Conservation (phyloP, 2,113 vertebrate species). For the Acrocephalus arundinaceus region DNA sequence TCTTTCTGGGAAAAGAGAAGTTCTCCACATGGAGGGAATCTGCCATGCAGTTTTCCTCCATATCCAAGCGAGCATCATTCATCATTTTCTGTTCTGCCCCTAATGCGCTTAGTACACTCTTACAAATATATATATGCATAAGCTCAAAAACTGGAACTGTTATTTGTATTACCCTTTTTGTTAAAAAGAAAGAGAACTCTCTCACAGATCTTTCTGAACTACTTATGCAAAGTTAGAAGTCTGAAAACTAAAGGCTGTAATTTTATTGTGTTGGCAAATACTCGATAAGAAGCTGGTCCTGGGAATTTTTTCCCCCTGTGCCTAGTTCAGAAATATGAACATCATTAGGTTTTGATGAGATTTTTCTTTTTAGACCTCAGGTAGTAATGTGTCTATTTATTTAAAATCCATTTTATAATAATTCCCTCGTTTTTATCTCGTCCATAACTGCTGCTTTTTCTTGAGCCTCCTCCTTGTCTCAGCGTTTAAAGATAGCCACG, state of each 20-base stretch:
- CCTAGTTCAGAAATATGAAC: not conserved
- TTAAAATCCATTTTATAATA: not conserved
- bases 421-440: not conserved
- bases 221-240: not conserved
- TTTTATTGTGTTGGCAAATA: not conserved
- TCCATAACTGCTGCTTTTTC: not conserved
- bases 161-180: not conserved
- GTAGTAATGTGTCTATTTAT: not conserved
- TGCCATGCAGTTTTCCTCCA: not conserved
- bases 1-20: not conserved
- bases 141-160: not conserved
- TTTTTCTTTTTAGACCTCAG: not conserved
- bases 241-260: not conserved
- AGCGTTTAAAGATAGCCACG: not conserved
- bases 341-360: not conserved
- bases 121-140: not conserved
- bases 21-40: not conserved
- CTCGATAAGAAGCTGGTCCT: not conserved
- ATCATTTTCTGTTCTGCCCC: not conserved
- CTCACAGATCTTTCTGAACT: not conserved
- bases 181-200: not conserved
- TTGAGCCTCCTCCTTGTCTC: not conserved
- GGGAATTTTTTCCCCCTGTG: not conserved
- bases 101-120: not conserved
- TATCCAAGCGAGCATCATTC: not conserved